phyloP scores from a whole-genome alignment of 2,888 invertebrate species.

The Drosophila helvetica region DNA sequence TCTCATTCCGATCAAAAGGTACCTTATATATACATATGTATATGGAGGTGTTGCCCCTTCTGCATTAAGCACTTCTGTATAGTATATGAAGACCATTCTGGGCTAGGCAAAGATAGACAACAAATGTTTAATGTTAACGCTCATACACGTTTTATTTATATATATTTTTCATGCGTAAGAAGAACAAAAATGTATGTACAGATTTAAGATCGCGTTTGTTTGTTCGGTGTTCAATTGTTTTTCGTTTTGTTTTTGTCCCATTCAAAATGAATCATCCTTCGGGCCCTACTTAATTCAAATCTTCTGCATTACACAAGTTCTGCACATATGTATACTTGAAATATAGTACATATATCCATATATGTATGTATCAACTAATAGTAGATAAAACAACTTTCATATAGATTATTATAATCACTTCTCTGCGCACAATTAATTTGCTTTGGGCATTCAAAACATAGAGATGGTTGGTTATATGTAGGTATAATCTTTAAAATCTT shows the following conservation, averaged over 20 bases:
- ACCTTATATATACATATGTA: too few species aligned
- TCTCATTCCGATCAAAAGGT: too few species aligned
- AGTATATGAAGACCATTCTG: too few species aligned
- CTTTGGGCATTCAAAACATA: slow-evolving; percentile 26
- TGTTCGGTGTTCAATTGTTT: slow-evolving; percentile 27
- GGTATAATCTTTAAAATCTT: slow-evolving; percentile 19
- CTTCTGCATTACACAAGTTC: slow-evolving; percentile 27
- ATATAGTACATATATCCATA: not conserved
- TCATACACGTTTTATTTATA: slow-evolving; percentile 73
- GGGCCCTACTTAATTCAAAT: slow-evolving; percentile 58
- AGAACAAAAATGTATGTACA: slow-evolving; percentile 72
- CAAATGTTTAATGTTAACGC: slow-evolving; percentile 45
- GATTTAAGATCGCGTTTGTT: slow-evolving; percentile 37
- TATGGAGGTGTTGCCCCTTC: not conserved
- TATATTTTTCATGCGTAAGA: slow-evolving; percentile 72
- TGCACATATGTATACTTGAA: slow-evolving; percentile 30
- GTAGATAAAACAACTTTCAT: slow-evolving; percentile 60
- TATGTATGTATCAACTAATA: slow-evolving; percentile 38
- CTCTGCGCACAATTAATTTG: slow-evolving; percentile 16
- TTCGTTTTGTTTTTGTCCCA: slow-evolving; percentile 14
- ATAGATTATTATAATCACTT: slow-evolving; percentile 47
- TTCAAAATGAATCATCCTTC: slow-evolving; percentile 26
- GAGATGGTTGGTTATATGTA: slow-evolving; percentile 15
- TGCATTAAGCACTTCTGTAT: too few species aligned
- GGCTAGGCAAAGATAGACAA: slow-evolving; percentile 6